These are phyloP conservation scores for Nematolebias whitei DNA, from an alignment of 2,113 vertebrate species.

Conservation along the genomic window DNA sequence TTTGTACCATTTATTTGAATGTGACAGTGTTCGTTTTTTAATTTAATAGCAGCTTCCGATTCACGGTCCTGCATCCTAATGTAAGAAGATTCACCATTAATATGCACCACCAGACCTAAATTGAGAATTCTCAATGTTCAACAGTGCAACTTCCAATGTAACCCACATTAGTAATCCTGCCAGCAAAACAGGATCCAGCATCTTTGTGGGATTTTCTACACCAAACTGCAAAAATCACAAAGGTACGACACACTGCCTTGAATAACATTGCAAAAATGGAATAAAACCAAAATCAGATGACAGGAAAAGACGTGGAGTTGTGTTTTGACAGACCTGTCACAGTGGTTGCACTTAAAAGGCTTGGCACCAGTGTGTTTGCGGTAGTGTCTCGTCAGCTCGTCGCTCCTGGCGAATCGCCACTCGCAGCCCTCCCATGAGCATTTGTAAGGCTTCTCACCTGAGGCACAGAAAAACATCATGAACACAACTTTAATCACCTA, in stretches of 20 bases:
- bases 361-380: conserved; percentile 97
- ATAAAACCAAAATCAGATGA: conserved; percentile 21
- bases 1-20: conserved; percentile 7
- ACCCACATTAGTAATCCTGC: conserved; percentile 67
- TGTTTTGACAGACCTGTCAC: conserved; percentile 89
- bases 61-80: conserved; percentile 27
- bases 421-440: conserved; percentile 96
- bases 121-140: conserved; percentile 36
- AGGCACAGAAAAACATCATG: conserved; percentile 24
- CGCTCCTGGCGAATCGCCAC: conserved; percentile 94
- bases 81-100: conserved; percentile 46
- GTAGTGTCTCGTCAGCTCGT: conserved; percentile 95
- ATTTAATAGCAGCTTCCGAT: conserved; percentile 39
- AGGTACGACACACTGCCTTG: conserved; percentile 22
- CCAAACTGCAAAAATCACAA: conserved; percentile 19
- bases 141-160: conserved; percentile 32
- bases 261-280: conserved; percentile 28
- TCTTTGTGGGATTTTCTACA: conserved; percentile 37
- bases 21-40: conserved; percentile 22
- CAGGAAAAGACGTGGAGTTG: conserved; percentile 20
- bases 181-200: conserved; percentile 44
- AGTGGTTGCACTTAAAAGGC: conserved; percentile 98
- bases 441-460: conserved; percentile 90
- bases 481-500: conserved; percentile 45
- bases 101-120: conserved; percentile 30